These are phyloP conservation scores for Neocrepidodera transversa DNA, from an alignment of 2,888 invertebrate species.

Conservation along the genomic window DNA sequence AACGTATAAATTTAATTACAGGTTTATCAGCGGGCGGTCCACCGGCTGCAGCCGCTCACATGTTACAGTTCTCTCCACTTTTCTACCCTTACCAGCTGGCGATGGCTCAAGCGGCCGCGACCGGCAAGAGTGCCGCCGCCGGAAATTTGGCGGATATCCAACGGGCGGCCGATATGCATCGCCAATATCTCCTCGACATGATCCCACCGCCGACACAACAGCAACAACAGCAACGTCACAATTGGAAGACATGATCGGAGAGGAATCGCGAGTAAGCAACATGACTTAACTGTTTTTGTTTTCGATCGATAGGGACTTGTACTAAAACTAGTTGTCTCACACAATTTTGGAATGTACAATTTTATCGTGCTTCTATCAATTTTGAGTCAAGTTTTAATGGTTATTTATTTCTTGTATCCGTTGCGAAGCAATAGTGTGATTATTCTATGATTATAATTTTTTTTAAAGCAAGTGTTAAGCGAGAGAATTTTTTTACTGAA, in stretches of 20 bases:
- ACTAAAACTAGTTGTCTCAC: conserved; percentile 5
- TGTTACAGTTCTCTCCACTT: conserved; percentile 88
- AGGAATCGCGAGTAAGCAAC: conserved; percentile 16
- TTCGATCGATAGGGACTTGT: background rate
- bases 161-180: conserved; percentile 86
- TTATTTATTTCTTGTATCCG: conserved; percentile 1
- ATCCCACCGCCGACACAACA: conserved; percentile 73
- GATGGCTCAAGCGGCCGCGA: conserved; percentile 74
- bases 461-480: no score
- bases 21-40: conserved; percentile 67
- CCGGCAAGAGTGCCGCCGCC: conserved; percentile 59
- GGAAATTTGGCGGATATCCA: conserved; percentile 77
- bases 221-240: conserved; percentile 57
- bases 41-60: conserved; percentile 83
- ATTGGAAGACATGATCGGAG: conserved; percentile 68
- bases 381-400: conserved; percentile 4
- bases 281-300: background rate
- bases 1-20: no score
- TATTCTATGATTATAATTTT: background rate
- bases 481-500: no score
- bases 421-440: conserved; percentile 5
- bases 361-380: conserved; percentile 2
- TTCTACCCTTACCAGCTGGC: conserved; percentile 90
- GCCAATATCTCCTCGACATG: conserved; percentile 97
- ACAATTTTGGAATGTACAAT: conserved; percentile 8